phyloP scores from a whole-genome alignment of 1,140 invertebrate species.

The Agrypnia vestita region DNA sequence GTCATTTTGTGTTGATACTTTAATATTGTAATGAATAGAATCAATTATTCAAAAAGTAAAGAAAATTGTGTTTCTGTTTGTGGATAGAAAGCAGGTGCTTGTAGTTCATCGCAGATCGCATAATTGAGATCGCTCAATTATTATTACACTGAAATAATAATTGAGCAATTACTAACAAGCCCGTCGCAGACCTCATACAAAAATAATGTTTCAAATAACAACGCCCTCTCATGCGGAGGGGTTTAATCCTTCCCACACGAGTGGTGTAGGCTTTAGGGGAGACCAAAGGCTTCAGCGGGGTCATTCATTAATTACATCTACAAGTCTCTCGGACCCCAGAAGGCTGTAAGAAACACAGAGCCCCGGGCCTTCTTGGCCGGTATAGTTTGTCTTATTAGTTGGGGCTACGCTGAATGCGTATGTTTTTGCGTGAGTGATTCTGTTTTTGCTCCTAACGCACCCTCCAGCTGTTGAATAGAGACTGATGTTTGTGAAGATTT shows the following conservation, averaged over 20 bases:
- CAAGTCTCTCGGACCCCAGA: conserved; percentile 32
- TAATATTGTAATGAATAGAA: not conserved
- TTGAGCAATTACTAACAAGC: conserved; percentile 33
- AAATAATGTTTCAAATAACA: conserved; percentile 43
- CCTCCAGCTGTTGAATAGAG: conserved; percentile 47
- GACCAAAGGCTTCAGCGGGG: conserved; percentile 46
- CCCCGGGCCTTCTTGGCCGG: conserved; percentile 54
- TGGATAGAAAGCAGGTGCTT: not conserved
- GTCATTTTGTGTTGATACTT: too few relatives aligned
- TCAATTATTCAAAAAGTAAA: not conserved
- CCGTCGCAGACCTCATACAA: conserved; percentile 26
- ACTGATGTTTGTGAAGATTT: conserved; percentile 52
- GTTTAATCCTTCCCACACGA: conserved; percentile 28
- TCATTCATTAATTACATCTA: conserved; percentile 60
- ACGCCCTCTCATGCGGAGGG: not conserved
- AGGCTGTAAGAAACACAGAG: conserved; percentile 38
- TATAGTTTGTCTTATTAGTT: conserved; percentile 56
- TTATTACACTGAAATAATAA: not conserved
- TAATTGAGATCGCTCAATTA: too few relatives aligned
- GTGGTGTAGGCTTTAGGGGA: conserved; percentile 7
- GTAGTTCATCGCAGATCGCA: not conserved
- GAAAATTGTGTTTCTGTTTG: not conserved
- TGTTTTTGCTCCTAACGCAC: conserved; percentile 53
- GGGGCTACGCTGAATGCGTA: conserved; percentile 51
- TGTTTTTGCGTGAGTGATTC: conserved; percentile 59